A percentile compares a stretch with the other conserved stretches of the same genome.
These are phyloP conservation scores for Pachyrhynchus sulphureomaculatus DNA, from an alignment of 1,140 invertebrate genomes.

Conservation along the genomic window DNA sequence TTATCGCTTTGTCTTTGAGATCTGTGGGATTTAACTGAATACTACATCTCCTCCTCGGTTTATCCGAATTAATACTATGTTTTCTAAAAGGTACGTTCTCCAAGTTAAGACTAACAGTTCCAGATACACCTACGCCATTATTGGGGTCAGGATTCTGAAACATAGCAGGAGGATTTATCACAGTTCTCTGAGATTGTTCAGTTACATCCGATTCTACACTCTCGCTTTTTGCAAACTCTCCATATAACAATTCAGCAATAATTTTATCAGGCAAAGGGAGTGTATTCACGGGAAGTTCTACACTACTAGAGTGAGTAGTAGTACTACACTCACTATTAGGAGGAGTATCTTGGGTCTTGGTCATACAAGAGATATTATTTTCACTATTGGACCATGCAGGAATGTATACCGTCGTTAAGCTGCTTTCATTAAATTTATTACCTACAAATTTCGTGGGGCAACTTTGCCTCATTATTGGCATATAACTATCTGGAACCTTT, in stretches of 20 bases:
- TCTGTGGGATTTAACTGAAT: slow-evolving; percentile 41
- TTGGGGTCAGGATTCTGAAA: slow-evolving; percentile 47
- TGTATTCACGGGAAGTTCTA: slow-evolving; percentile 55
- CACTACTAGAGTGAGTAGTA: slow-evolving; percentile 56
- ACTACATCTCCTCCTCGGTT: slow-evolving; percentile 44
- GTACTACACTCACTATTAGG: slow-evolving; percentile 29
- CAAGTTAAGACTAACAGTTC: slow-evolving; percentile 37
- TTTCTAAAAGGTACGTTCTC: slow-evolving; percentile 42
- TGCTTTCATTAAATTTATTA: slow-evolving; percentile 57
- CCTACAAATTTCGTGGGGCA: slow-evolving; percentile 59
- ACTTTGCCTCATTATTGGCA: slow-evolving; percentile 47
- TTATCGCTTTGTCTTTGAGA: slow-evolving; percentile 34
- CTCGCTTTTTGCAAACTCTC: slow-evolving; percentile 36
- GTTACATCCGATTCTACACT: slow-evolving; percentile 43
- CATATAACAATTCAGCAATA: slow-evolving; percentile 55
- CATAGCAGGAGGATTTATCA: slow-evolving; percentile 59
- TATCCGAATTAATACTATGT: slow-evolving; percentile 49
- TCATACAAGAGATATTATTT: slow-evolving; percentile 42
- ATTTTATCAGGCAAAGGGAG: slow-evolving; percentile 54
- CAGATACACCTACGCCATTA: slow-evolving; percentile 19
- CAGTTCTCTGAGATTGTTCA: slow-evolving; percentile 40
- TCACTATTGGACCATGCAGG: slow-evolving; percentile 54
- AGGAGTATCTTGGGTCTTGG: slow-evolving; percentile 18
- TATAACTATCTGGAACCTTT: slow-evolving; percentile 29
- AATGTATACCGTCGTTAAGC: slow-evolving; percentile 57